phyloP scores from a whole-genome alignment of 2,888 invertebrate species.

The Bruchidius siliquastri region DNA sequence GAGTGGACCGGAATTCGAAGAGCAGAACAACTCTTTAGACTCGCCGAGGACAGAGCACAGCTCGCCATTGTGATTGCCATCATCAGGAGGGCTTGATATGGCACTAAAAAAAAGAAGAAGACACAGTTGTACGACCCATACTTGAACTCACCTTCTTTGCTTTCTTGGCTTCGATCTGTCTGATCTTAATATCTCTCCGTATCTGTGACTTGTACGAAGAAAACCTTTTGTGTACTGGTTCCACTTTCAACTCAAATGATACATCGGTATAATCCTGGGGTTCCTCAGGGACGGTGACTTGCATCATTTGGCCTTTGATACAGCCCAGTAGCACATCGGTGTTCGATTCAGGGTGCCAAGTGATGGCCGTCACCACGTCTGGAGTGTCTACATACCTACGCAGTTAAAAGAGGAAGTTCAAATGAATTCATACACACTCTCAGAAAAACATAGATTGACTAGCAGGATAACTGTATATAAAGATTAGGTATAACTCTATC shows the following conservation, averaged over 20 bases:
- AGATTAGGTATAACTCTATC: too few species aligned
- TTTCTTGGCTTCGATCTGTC: constrained; percentile 52
- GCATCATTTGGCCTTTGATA: constrained; percentile 52
- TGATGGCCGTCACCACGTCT: constrained; percentile 59
- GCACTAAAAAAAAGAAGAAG: too few species aligned
- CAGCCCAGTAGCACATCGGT: constrained; percentile 33
- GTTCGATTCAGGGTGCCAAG: constrained; percentile 50
- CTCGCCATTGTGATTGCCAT: too few species aligned
- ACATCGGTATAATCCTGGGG: constrained; percentile 47
- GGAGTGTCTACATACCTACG: constrained; percentile 55
- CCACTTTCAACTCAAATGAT: constrained; percentile 45
- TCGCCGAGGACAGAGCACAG: too few species aligned
- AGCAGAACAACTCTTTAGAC: too few species aligned
- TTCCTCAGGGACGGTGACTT: constrained; percentile 49
- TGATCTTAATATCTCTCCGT: constrained; percentile 55
- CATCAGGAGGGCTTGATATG: too few species aligned
- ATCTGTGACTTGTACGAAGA: constrained; percentile 58
- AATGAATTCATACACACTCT: too few species aligned
- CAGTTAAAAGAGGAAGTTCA: neutral
- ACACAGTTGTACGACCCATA: too few species aligned
- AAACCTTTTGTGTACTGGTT: constrained; percentile 49
- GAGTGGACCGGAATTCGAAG: too few species aligned
- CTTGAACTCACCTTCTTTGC: constrained; percentile 46
- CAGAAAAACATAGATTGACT: too few species aligned
- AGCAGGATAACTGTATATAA: too few species aligned